Evolutionary conservation across 2,797 vertebrate genomes (phyloP).

Genomic region (Phrynocephalus guinanensis): DNA sequence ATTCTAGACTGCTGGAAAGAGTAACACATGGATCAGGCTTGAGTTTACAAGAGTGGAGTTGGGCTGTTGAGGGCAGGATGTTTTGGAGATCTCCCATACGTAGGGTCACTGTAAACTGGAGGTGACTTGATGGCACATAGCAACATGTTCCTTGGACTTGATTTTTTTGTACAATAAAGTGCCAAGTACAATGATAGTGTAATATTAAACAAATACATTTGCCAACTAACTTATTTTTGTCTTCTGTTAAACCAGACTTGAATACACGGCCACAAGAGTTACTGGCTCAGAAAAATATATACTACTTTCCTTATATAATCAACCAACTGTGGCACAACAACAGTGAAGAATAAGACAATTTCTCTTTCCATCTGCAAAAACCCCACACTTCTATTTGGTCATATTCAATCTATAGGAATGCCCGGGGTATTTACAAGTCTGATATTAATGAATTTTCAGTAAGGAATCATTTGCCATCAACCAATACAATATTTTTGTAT

Average conservation of each 20-base stretch:
- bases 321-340: background rate
- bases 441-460: slow-evolving; percentile 2
- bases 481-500: background rate
- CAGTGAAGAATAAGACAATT: background rate
- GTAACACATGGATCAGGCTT: too few species aligned
- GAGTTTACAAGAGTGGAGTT: too few species aligned
- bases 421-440: background rate
- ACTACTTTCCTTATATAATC: background rate
- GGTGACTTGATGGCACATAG: too few species aligned
- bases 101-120: too few species aligned
- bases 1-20: too few species aligned
- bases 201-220: background rate
- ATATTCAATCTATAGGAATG: background rate
- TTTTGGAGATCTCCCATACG: too few species aligned
- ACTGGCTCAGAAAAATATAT: background rate
- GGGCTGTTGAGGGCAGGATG: too few species aligned
- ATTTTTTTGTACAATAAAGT: background rate
- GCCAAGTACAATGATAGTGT: background rate
- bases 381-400: background rate
- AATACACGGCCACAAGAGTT: background rate
- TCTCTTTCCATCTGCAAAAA: too few species aligned
- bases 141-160: too few species aligned
- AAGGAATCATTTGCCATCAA: background rate
- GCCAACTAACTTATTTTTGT: background rate
- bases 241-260: background rate